Evolutionary conservation across 2,113 vertebrate genomes (phyloP).

Genomic region (Orcinus orca): DNA sequence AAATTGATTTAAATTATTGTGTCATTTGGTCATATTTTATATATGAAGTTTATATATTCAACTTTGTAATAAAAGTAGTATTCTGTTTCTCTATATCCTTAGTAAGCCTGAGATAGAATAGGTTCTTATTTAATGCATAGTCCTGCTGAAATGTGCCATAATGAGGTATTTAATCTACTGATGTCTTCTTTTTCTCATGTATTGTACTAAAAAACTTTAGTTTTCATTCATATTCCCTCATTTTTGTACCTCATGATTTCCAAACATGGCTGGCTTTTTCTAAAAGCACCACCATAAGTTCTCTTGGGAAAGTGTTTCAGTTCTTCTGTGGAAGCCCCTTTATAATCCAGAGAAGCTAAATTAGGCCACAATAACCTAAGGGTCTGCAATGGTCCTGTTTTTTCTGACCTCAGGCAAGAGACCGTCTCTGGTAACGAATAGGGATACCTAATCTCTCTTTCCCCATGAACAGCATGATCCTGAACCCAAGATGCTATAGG

Average conservation of each 20-base stretch:
- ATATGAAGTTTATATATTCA: not conserved
- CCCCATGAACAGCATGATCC: not conserved
- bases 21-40: slow-evolving; percentile 27
- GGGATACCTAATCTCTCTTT: not conserved
- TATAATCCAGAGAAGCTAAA: not conserved
- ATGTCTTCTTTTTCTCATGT: not conserved
- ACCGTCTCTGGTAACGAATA: not conserved
- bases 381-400: not conserved
- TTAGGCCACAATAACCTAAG: not conserved
- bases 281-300: not conserved
- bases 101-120: not conserved
- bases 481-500: not conserved
- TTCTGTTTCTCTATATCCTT: not conserved
- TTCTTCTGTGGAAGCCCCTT: not conserved
- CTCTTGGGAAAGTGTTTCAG: not conserved
- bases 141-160: not conserved
- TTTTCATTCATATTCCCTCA: not conserved
- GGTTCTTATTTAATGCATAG: not conserved
- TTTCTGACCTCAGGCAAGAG: not conserved
- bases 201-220: not conserved
- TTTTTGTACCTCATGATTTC: not conserved
- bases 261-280: not conserved
- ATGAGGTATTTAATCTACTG: not conserved
- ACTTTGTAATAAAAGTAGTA: not conserved
- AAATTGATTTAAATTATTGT: not conserved